Percentiles rank a stretch among this genome's conserved stretches.
Evolutionary conservation across 2,113 vertebrate genomes (phyloP).

Genomic region (Lanius ludovicianus): DNA sequence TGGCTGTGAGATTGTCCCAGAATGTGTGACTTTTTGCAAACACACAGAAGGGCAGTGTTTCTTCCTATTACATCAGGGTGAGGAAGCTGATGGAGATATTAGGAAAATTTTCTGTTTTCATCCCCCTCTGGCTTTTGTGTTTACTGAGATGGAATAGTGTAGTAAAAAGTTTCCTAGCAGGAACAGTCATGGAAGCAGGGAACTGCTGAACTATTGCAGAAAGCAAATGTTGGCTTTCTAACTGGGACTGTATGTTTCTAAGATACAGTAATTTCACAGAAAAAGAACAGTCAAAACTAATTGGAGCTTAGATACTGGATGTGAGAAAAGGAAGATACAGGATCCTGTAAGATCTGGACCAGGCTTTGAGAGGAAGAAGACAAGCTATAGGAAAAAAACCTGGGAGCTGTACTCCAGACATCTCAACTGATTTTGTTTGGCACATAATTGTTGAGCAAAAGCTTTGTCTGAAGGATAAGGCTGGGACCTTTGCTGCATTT

Average conservation of each 20-base stretch:
- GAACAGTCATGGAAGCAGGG: not conserved
- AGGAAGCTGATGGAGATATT: not conserved
- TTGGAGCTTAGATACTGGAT: not conserved
- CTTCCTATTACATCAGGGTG: not conserved
- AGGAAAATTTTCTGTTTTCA: not conserved
- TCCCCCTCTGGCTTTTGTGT: not conserved
- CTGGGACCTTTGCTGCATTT: not conserved
- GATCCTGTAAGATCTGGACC: not conserved
- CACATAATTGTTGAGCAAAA: not conserved
- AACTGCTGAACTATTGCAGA: not conserved
- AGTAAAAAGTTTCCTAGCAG: not conserved
- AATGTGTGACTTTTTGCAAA: not conserved
- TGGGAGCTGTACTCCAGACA: not conserved
- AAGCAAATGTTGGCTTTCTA: not conserved
- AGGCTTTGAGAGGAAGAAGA: not conserved
- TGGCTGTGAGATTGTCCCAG: fast-evolving
- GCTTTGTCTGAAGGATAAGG: not conserved
- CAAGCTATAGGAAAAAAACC: not conserved
- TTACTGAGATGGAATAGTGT: not conserved
- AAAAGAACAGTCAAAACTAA: not conserved
- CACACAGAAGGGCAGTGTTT: not conserved
- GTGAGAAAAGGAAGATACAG: not conserved
- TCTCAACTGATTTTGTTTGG: not conserved
- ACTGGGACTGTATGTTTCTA: not conserved
- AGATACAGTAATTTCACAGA: not conserved